Conservation (phyloP, 2,888 invertebrate species). For the Drosophila nigritarsus region DNA sequence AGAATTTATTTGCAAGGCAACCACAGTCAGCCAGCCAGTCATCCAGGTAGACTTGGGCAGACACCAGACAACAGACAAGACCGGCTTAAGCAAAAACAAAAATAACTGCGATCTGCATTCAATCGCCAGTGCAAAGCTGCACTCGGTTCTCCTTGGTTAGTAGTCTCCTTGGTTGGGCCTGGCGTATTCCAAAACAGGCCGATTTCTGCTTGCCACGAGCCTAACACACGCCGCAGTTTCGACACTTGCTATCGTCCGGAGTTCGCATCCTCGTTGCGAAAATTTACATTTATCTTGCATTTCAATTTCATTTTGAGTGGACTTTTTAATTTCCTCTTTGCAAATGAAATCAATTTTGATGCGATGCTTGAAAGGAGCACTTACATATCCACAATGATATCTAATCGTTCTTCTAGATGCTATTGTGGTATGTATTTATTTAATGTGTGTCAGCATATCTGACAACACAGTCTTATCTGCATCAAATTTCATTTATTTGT, state of each 20-base stretch:
- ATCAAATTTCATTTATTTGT: neutral
- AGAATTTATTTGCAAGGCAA: slow-evolving; percentile 36
- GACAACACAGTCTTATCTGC: neutral
- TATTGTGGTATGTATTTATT: neutral
- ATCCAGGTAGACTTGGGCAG: slow-evolving; percentile 40
- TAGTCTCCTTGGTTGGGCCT: slow-evolving; percentile 5
- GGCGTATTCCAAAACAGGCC: slow-evolving; percentile 35
- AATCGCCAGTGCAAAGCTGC: slow-evolving; percentile 42
- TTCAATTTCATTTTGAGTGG: slow-evolving; percentile 75
- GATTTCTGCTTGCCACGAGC: slow-evolving; percentile 78
- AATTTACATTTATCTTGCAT: slow-evolving; percentile 79
- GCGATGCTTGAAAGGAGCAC: slow-evolving; percentile 42
- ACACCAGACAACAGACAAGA: slow-evolving; percentile 25
- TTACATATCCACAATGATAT: slow-evolving; percentile 38
- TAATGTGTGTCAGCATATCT: neutral
- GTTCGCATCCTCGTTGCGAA: slow-evolving; percentile 58
- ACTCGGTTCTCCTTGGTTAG: slow-evolving; percentile 29
- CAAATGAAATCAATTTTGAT: slow-evolving; percentile 80
- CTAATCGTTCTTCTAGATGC: slow-evolving; percentile 6
- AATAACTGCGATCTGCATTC: slow-evolving; percentile 45
- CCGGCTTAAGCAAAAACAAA: slow-evolving; percentile 39
- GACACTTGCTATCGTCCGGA: slow-evolving; percentile 63
- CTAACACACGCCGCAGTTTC: slow-evolving; percentile 81
- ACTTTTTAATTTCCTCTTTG: slow-evolving; percentile 78
- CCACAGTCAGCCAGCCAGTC: slow-evolving; percentile 34